A percentile compares a stretch with the other conserved stretches of the same genome.
Evolutionary conservation across 1,140 invertebrate genomes (phyloP).

Genomic region (Pseudomyrmex flavicornis): DNA sequence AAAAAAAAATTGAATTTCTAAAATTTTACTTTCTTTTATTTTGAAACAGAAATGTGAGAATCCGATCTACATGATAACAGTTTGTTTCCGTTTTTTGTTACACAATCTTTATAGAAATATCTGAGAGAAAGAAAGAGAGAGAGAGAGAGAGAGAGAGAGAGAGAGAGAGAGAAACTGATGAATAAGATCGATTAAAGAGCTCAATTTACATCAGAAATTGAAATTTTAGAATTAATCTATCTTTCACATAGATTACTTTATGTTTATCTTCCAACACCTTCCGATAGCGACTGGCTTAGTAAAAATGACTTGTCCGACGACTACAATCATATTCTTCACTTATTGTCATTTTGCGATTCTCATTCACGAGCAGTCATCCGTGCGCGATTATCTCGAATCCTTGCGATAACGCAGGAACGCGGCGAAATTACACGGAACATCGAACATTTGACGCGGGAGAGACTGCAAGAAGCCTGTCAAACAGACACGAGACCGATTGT

Average conservation of each 20-base stretch:
- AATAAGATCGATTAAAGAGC: no score
- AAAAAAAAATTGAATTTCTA: not conserved
- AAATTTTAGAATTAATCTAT: constrained; percentile 11
- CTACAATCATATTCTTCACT: constrained; percentile 15
- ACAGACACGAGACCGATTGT: not conserved
- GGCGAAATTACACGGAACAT: constrained; percentile 42
- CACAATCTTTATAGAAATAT: no score
- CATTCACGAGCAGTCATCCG: constrained; percentile 8
- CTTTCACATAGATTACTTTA: not conserved
- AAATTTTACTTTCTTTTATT: not conserved
- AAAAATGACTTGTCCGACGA: constrained; percentile 30
- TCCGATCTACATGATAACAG: no score
- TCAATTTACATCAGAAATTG: not conserved
- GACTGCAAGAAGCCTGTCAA: not conserved
- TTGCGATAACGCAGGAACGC: not conserved
- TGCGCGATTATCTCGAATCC: constrained; percentile 5
- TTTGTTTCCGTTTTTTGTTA: no score
- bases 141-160: no score
- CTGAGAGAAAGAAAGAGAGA: no score
- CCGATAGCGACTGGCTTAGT: not conserved
- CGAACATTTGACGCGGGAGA: not conserved
- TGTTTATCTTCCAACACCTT: not conserved
- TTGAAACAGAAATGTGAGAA: not conserved
- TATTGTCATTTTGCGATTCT: constrained; percentile 41
- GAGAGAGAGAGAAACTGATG: no score